These are phyloP conservation scores for Zelostemma sp. DNA, from an alignment of 1,140 invertebrate genomes.

Conservation along the genomic window DNA sequence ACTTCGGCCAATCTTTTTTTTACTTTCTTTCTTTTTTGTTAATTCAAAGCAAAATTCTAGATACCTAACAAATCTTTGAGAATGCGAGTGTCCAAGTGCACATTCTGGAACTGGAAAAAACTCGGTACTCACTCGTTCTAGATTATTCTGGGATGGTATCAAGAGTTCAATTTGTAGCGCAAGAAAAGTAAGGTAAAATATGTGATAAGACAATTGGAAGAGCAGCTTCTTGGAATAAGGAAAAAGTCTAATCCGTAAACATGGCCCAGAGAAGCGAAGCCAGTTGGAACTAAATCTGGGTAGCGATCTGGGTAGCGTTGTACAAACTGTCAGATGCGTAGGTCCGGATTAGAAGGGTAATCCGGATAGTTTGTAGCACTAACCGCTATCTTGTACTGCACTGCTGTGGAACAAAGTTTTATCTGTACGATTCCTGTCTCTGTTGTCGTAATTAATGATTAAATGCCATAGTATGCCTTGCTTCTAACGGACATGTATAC, in stretches of 20 bases:
- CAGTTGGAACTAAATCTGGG: conserved; percentile 22
- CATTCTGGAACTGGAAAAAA: background rate
- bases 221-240: conserved; percentile 7
- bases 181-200: conserved; percentile 9
- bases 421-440: conserved; percentile 31
- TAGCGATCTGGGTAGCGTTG: conserved; percentile 21
- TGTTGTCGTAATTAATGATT: conserved; percentile 36
- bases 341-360: conserved; percentile 22
- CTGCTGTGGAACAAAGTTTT: conserved; percentile 35
- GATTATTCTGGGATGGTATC: no score
- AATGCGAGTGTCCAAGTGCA: no score
- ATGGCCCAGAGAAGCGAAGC: conserved; percentile 6
- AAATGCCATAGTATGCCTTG: conserved; percentile 21
- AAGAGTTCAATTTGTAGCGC: conserved; percentile 5
- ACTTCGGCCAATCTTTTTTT: no score
- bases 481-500: conserved; percentile 10
- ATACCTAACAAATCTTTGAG: no score
- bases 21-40: no score
- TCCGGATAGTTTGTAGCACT: conserved; percentile 34
- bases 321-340: conserved; percentile 32
- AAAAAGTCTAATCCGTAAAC: conserved; percentile 17
- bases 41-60: no score
- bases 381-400: conserved; percentile 28
- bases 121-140: background rate
- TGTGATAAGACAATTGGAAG: conserved; percentile 2